A percentile compares a stretch with the other conserved stretches of the same genome.
phyloP scores from a whole-genome alignment of 1,140 invertebrate genomes.

The Lethrus apterus region DNA sequence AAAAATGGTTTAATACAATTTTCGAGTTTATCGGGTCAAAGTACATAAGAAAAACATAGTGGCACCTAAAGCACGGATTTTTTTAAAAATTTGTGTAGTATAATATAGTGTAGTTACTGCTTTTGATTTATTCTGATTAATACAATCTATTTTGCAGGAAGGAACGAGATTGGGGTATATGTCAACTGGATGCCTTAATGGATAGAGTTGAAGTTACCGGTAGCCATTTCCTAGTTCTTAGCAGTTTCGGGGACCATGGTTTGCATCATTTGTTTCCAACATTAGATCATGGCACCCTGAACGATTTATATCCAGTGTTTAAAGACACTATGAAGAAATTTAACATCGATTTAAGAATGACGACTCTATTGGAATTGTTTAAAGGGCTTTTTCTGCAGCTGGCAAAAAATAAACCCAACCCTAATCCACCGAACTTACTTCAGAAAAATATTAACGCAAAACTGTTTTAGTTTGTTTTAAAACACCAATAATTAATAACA shows the following conservation, averaged over 20 bases:
- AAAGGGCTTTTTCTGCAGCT: conserved; percentile 64
- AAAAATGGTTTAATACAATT: too few relatives aligned
- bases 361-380: conserved; percentile 53
- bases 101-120: too few relatives aligned
- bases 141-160: too few relatives aligned
- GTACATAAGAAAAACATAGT: too few relatives aligned
- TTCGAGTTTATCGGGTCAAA: too few relatives aligned
- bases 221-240: conserved; percentile 56
- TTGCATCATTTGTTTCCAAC: conserved; percentile 79
- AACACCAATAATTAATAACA: too few relatives aligned
- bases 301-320: conserved; percentile 55
- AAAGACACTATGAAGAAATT: conserved; percentile 65
- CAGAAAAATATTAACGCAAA: neutral
- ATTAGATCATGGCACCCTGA: conserved; percentile 67
- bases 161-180: conserved; percentile 63
- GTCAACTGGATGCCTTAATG: conserved; percentile 66
- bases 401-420: conserved; percentile 40
- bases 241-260: conserved; percentile 67
- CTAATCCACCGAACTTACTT: conserved; percentile 19
- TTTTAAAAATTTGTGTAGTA: too few relatives aligned
- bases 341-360: conserved; percentile 47
- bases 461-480: too few relatives aligned
- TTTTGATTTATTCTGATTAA: too few relatives aligned
- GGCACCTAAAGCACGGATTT: too few relatives aligned
- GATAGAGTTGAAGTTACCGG: conserved; percentile 62